These are phyloP conservation scores for Hipposideros armiger DNA, from an alignment of 2,113 vertebrate species.

Conservation along the genomic window DNA sequence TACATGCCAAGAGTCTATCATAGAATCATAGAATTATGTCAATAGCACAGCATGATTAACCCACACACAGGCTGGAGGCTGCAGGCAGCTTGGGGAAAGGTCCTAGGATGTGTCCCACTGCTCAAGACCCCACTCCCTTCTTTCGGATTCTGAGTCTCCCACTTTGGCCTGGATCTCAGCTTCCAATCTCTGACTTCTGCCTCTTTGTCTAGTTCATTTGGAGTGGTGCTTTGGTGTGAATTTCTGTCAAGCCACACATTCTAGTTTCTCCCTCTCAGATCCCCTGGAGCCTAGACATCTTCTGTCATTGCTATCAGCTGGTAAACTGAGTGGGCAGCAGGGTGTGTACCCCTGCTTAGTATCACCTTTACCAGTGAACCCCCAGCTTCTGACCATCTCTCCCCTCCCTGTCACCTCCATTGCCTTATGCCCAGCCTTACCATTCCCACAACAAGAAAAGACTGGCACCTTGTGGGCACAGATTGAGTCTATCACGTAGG, in stretches of 20 bases:
- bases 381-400: background rate
- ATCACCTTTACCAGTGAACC: too few relatives aligned
- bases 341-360: background rate
- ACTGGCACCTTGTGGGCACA: background rate
- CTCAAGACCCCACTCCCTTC: background rate
- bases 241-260: background rate
- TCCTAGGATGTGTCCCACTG: background rate
- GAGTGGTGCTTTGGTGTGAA: background rate
- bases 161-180: background rate
- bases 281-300: background rate
- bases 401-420: rapidly evolving
- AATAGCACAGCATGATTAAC: background rate
- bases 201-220: background rate
- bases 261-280: background rate
- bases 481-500: background rate
- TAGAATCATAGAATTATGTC: background rate
- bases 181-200: background rate
- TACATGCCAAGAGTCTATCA: background rate
- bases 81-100: background rate
- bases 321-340: background rate
- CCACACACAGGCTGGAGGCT: background rate
- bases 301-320: too few relatives aligned
- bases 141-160: background rate
- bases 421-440: background rate
- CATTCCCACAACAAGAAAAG: background rate